Base-by-base conservation (phyloP, 2,888 invertebrate species). In the Cremastinae sp. region DNA sequence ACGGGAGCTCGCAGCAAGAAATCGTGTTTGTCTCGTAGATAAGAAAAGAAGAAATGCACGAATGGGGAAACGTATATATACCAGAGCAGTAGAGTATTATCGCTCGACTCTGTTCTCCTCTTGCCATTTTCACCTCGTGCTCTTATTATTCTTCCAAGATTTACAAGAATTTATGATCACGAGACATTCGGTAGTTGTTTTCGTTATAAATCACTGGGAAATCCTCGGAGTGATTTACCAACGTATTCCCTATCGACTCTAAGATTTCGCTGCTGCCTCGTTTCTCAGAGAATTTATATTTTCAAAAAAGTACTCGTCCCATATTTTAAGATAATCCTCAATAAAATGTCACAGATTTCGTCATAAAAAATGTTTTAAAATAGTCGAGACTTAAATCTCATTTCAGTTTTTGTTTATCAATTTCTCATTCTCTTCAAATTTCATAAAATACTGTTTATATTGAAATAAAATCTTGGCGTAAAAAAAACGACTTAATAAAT, bases 21-120 rank as follows among this genome's bases (percentile, higher is more conserved):
- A 58, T 41, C 20, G 65, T 65, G 54, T 75, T 75, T 59, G 53
- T 70, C 70, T 65, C 70, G 53, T 28, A 65, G 65, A 70, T 70
- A 75, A 75, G 65, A 70, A 59, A 20, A 20, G 22, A 34, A 16
- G 36, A n/a, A 65, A 12, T 41, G 62, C 62, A 8, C 14, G 38
- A 18, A 54, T 38, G 34, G 12, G 68, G 9, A 43, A 38, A n/a
- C n/a, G n/a, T n/a, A n/a, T 53, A 34, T 38, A 18, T 18, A 34
- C 10, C 47, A 10, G 18, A 22, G 36, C 12, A 22, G 36, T 38
- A 20, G 18, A 64, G 34, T 41, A 69, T 47, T 65, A 59, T 65
- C 59, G 58, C n/a, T 8, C 28, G 53, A n/a, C 54, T 41, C 0
- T 14, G 14, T 10, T 18, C 28, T 45, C 53, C 12, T 34, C 8